Percentiles rank a stretch among this genome's conserved stretches.
These are phyloP conservation scores for Lithophane leautieri DNA, from an alignment of 2,888 invertebrate species.

Conservation along the genomic window DNA sequence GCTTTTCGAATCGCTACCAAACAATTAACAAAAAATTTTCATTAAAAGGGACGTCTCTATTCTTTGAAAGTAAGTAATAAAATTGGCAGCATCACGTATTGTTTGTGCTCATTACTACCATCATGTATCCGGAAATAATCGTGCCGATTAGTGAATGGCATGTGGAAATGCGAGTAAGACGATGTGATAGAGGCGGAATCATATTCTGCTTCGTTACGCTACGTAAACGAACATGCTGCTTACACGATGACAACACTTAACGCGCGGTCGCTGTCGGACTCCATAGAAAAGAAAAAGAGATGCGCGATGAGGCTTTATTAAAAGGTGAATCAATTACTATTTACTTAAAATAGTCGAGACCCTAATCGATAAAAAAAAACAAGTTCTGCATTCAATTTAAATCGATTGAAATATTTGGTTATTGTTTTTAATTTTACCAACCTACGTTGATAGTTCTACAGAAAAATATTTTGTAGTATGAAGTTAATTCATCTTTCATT, in stretches of 20 bases:
- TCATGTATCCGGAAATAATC: slow-evolving; percentile 45
- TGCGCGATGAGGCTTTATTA: neutral
- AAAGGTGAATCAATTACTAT: neutral
- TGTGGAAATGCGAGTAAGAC: slow-evolving; percentile 55
- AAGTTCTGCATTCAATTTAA: neutral
- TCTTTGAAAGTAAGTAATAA: slow-evolving; percentile 21
- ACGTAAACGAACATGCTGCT: slow-evolving; percentile 32
- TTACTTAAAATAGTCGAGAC: neutral
- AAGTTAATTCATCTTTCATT: neutral
- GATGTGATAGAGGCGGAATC: slow-evolving; percentile 44
- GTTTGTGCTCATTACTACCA: slow-evolving; percentile 44
- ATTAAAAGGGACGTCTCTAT: slow-evolving; percentile 12
- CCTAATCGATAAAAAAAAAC: neutral
- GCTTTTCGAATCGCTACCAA: too few species aligned
- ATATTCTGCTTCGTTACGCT: slow-evolving; percentile 46
- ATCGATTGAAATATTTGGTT: neutral
- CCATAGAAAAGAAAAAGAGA: neutral
- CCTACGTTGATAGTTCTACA: neutral
- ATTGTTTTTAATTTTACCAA: neutral
- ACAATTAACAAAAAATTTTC: neutral
- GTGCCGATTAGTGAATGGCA: slow-evolving; percentile 47
- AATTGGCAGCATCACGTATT: slow-evolving; percentile 24
- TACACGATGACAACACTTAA: neutral
- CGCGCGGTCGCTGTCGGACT: neutral
- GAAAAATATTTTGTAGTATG: neutral